These are phyloP conservation scores for Peromyscus eremicus DNA, from an alignment of 2,797 vertebrate species.

Conservation along the genomic window DNA sequence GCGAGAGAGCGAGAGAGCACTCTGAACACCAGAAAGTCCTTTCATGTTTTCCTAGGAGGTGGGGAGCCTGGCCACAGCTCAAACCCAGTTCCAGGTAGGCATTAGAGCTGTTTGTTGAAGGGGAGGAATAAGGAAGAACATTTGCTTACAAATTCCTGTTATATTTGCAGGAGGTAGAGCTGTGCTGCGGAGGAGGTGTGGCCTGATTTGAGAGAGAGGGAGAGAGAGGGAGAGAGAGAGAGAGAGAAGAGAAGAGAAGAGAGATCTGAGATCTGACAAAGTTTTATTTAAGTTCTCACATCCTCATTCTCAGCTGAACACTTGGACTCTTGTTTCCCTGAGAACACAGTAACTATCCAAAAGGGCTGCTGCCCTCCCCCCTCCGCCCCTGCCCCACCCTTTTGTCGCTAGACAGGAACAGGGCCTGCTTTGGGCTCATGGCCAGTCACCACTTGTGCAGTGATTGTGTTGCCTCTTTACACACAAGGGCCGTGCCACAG, in stretches of 20 bases:
- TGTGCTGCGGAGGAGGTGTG: neutral
- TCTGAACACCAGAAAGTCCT: neutral
- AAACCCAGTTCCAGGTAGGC: neutral
- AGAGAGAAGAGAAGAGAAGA: neutral
- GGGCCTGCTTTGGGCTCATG: neutral
- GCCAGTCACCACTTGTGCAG: fast-evolving
- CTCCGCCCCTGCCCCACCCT: neutral
- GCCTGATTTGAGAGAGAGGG: neutral
- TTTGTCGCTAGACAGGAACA: neutral
- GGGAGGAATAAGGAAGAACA: neutral
- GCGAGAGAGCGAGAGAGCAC: fast-evolving
- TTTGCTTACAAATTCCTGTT: neutral
- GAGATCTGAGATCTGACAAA: neutral
- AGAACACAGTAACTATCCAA: neutral
- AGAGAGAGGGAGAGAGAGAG: too few relatives aligned
- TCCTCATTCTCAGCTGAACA: neutral
- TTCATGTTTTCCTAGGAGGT: neutral
- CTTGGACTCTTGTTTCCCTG: neutral
- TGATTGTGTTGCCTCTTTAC: neutral
- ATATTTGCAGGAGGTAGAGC: neutral
- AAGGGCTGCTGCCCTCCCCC: neutral
- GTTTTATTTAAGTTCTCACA: neutral
- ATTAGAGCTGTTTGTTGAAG: neutral
- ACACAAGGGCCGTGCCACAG: fast-evolving
- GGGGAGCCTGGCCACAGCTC: neutral